Evolutionary conservation across 2,113 vertebrate species (phyloP), one percentile per base, ranked within the genome.

Genomic region (Coreoperca whiteheadi): DNA sequence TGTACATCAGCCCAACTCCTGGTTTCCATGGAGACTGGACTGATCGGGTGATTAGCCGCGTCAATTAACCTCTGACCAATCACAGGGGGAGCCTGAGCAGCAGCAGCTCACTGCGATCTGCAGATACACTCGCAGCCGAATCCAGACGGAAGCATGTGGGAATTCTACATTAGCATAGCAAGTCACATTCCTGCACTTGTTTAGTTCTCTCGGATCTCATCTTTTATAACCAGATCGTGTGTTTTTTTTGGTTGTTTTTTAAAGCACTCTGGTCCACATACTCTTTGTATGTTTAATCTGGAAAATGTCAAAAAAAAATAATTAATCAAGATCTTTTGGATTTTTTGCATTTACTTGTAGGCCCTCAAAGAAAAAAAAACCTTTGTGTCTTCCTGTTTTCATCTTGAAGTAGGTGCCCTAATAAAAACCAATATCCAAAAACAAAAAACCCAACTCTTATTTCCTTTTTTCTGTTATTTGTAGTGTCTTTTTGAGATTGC

Each of bases 41-140:
- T 30, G 82, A 85, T 87, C 67, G 79, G 76, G 79, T 91, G 89
- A 91, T 88, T 90, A 87, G 84, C 82, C 53, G 21, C 79, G 65
- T 90, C 90, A 90, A 91, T 91, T 91, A 91, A 90, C 86, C 90
- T 83, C 82, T 81, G 86, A 87, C 86, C 86, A 90, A 88, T 88
- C 84, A 76, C 34, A 28, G 66, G 60, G 66, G 41, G 80, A 34
- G 68, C 23, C 68, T 12, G 73, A 74, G 23, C 68, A 41, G 76
- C 80, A 48, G 83, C 86, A 23, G 82, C 48, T 34, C 43, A 63
- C 67, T 75, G 72, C 30, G 64, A 85, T 61, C 63, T 77, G 81
- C 80, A 75, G 85, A 77, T 77, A 43, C 8, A 34, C 72, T 54
- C 59, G 12, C 69, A 32, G 51, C 78, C 51, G 65, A 57, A 57